Conservation (phyloP, 2,888 invertebrate genomes). For the Psylliodes chrysocephalus region DNA sequence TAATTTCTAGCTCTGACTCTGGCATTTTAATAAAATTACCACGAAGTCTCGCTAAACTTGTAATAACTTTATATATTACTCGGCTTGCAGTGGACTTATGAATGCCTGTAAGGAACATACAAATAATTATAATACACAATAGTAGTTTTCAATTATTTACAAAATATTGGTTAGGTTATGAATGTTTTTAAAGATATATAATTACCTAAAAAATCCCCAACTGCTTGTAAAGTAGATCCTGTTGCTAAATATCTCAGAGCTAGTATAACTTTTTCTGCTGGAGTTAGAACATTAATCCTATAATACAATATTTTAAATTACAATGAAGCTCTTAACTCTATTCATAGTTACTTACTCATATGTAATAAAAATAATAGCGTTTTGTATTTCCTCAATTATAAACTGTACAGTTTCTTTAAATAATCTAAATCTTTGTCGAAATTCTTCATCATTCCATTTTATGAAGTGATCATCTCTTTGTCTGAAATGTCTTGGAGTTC, state of each 20-base stretch:
- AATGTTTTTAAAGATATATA: too few relatives aligned
- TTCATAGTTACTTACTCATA: background rate
- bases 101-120: background rate
- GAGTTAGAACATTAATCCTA: conserved; percentile 3
- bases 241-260: conserved; percentile 16
- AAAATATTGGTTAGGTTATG: too few relatives aligned
- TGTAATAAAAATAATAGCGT: background rate
- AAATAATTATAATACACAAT: too few relatives aligned
- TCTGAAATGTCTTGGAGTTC: conserved; percentile 12
- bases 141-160: too few relatives aligned
- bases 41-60: background rate
- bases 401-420: background rate
- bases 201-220: conserved; percentile 11
- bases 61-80: background rate
- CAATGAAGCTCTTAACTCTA: too few relatives aligned
- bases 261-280: conserved; percentile 4
- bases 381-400: background rate
- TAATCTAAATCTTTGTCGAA: conserved; percentile 7
- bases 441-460: conserved; percentile 20
- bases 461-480: conserved; percentile 12
- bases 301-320: background rate
- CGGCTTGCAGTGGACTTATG: background rate
- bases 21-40: background rate
- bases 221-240: conserved; percentile 5
- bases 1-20: background rate